Percentiles rank a stretch among this genome's conserved stretches.
Conservation (phyloP, 2,113 vertebrate genomes). For the Benitochromis conjunctus region DNA sequence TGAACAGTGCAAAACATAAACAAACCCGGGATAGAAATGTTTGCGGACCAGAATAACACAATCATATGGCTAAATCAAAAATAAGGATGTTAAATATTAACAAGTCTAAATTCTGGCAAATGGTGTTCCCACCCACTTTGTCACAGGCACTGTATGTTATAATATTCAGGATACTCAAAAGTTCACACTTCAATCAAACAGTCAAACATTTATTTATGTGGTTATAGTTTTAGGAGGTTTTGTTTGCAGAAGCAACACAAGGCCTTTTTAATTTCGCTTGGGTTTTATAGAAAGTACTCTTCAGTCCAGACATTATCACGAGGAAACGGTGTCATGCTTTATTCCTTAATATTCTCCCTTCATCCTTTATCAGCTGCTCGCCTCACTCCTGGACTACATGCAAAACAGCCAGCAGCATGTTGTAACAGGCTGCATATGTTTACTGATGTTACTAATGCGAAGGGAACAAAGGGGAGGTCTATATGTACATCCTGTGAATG, state of each 20-base stretch:
- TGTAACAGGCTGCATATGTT: conserved; percentile 1
- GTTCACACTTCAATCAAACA: too few relatives aligned
- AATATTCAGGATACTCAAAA: too few relatives aligned
- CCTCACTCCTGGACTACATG: not conserved
- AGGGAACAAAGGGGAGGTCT: not conserved
- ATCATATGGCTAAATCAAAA: too few relatives aligned
- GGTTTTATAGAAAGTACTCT: not conserved
- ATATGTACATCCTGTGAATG: not conserved
- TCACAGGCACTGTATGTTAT: too few relatives aligned
- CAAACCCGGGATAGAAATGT: too few relatives aligned
- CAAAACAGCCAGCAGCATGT: not conserved
- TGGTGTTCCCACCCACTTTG: too few relatives aligned
- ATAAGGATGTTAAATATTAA: too few relatives aligned
- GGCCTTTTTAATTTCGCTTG: not conserved
- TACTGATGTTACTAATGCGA: not conserved
- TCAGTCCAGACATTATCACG: not conserved
- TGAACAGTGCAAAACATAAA: too few relatives aligned
- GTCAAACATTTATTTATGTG: too few relatives aligned
- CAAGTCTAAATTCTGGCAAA: too few relatives aligned
- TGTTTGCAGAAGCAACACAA: not conserved
- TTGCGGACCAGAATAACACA: too few relatives aligned
- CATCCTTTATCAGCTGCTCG: not conserved
- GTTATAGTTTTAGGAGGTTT: not conserved
- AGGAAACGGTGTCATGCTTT: not conserved
- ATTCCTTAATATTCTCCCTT: not conserved